phyloP scores from a whole-genome alignment of 92 coral and sea anemone species.

The Porites evermanni region DNA sequence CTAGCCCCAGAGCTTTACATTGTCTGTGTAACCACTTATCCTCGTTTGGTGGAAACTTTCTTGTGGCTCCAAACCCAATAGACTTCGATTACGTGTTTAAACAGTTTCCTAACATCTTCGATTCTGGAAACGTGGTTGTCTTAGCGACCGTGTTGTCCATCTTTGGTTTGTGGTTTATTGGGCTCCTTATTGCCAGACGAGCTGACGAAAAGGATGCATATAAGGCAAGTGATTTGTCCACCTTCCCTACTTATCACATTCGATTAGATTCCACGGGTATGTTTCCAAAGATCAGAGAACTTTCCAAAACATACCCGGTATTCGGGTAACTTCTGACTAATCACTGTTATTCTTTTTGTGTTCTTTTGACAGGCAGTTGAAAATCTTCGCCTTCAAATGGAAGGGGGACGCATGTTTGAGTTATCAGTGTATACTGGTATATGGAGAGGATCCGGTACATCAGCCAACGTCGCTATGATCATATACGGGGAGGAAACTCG shows the following conservation, averaged over 20 bases:
- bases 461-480: conserved; percentile 84
- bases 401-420: conserved; percentile 71
- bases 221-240: conserved; percentile 62
- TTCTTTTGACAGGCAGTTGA: conserved; percentile 69
- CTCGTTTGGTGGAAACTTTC: conserved; percentile 93
- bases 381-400: conserved; percentile 79
- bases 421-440: conserved; percentile 91
- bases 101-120: conserved; percentile 74
- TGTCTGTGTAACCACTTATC: conserved; percentile 92
- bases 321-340: not conserved
- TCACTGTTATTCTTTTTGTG: not conserved
- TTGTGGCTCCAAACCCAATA: conserved; percentile 95
- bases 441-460: conserved; percentile 88
- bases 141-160: conserved; percentile 74
- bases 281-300: no score
- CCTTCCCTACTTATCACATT: no score
- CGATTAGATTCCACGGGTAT: no score
- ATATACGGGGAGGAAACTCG: conserved; percentile 80
- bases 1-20: conserved; percentile 69
- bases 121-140: conserved; percentile 85
- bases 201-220: conserved; percentile 84
- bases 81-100: conserved; percentile 85
- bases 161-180: conserved; percentile 83
- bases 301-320: no score
- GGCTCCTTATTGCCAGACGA: conserved; percentile 77